Conservation (phyloP, 2,113 vertebrate genomes). For the Nothobranchius furzeri region DNA sequence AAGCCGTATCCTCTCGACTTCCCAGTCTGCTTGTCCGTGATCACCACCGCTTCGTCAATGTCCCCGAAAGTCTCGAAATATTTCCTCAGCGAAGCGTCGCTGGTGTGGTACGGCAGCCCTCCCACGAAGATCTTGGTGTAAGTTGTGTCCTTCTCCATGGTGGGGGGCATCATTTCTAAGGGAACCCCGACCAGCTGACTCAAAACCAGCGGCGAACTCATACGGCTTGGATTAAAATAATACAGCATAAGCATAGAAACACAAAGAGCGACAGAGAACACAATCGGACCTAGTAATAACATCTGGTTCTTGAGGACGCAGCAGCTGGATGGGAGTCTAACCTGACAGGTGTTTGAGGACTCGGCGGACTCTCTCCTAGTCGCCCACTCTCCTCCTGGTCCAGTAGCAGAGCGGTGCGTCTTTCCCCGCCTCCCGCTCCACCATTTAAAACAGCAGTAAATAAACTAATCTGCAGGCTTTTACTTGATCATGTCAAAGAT, state of each 20-base stretch:
- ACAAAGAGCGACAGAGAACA: constrained; percentile 9
- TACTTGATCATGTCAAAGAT: too few species aligned
- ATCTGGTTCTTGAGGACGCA: constrained; percentile 30
- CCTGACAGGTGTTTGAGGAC: constrained; percentile 54
- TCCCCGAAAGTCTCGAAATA: constrained; percentile 95
- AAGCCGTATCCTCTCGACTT: constrained; percentile 96
- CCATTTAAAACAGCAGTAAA: constrained; percentile 8
- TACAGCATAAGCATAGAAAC: background rate
- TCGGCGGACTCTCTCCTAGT: constrained; percentile 13
- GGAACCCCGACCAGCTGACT: constrained; percentile 72
- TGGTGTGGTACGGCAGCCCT: constrained; percentile 93
- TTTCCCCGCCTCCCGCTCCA: constrained; percentile 56
- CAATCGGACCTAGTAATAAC: background rate
- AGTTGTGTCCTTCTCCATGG: constrained; percentile 91
- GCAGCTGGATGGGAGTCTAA: constrained; percentile 7
- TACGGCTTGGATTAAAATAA: constrained; percentile 1
- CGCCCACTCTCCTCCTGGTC: constrained; percentile 43
- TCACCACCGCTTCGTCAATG: constrained; percentile 95
- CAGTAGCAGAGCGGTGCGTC: constrained; percentile 69
- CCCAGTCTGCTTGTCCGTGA: constrained; percentile 94
- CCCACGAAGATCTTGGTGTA: constrained; percentile 96
- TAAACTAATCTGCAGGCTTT: too few species aligned
- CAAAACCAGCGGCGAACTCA: constrained; percentile 68
- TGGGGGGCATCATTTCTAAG: constrained; percentile 86
- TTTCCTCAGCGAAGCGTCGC: constrained; percentile 90